These are phyloP conservation scores for Acrocephalus kingi DNA, from an alignment of 2,113 vertebrate species.

Conservation along the genomic window DNA sequence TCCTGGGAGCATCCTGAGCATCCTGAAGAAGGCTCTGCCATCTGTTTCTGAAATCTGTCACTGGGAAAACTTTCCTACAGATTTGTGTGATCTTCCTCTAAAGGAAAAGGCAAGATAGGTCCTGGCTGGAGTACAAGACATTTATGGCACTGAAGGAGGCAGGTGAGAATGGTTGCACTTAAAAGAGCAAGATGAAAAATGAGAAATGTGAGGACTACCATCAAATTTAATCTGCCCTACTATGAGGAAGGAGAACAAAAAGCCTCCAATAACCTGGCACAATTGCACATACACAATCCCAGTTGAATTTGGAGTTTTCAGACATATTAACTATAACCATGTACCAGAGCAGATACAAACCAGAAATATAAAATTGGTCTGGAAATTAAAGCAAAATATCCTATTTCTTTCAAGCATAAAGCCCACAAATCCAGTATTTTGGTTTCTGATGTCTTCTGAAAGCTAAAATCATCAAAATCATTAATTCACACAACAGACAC, in stretches of 20 bases:
- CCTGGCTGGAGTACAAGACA: not conserved
- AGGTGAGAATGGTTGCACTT: not conserved
- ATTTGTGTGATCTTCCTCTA: not conserved
- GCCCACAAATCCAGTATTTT: not conserved
- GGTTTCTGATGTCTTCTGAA: not conserved
- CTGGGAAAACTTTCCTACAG: not conserved
- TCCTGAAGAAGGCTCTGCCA: not conserved
- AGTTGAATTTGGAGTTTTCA: not conserved
- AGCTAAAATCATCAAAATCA: not conserved
- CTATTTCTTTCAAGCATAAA: not conserved
- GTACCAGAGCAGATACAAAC: not conserved
- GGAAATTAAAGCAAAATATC: not conserved
- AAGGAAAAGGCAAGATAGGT: not conserved
- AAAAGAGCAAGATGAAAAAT: not conserved
- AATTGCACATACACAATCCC: not conserved
- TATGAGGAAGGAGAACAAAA: not conserved
- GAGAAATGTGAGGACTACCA: not conserved
- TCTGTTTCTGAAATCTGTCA: not conserved
- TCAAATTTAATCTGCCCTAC: not conserved
- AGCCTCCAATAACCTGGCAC: not conserved
- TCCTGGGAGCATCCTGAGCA: not conserved
- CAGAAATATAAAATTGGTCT: not conserved
- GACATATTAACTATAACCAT: not conserved
- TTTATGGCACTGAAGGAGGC: not conserved
- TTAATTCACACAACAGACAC: not conserved